These are phyloP conservation scores for Sebastes diaconus DNA, from an alignment of 2,797 vertebrate species.

Conservation along the genomic window DNA sequence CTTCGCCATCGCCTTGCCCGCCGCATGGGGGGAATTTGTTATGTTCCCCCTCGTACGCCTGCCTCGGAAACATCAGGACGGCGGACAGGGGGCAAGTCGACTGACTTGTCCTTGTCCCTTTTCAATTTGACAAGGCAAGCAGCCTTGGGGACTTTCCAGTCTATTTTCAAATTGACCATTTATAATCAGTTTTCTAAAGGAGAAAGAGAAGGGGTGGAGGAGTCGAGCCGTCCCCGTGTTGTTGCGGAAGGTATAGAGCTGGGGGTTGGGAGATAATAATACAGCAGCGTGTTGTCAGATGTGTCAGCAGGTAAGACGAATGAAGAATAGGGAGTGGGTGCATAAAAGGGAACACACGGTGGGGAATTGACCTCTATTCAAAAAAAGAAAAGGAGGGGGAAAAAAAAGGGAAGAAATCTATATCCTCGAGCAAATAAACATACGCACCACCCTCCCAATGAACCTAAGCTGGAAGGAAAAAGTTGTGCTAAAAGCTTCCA, in stretches of 20 bases:
- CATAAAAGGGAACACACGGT: constrained; percentile 67
- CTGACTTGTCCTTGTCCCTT: constrained; percentile 84
- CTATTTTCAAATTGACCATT: constrained; percentile 88
- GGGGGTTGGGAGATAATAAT: constrained; percentile 74
- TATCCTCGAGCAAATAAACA: constrained; percentile 72
- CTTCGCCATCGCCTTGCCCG: constrained; percentile 63
- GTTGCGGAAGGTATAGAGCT: constrained; percentile 64
- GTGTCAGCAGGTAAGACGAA: constrained; percentile 79
- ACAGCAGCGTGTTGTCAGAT: constrained; percentile 76
- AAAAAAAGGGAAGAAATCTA: constrained; percentile 54
- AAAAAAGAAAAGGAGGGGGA: constrained; percentile 37
- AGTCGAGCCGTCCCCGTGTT: constrained; percentile 52
- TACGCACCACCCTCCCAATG: constrained; percentile 70
- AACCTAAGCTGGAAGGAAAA: constrained; percentile 56
- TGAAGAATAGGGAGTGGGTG: constrained; percentile 69
- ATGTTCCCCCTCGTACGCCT: constrained; percentile 70
- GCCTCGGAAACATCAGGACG: constrained; percentile 72
- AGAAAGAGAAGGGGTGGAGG: constrained; percentile 68
- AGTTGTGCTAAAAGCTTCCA: constrained; percentile 41
- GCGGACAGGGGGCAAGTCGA: constrained; percentile 69
- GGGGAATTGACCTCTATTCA: constrained; percentile 76
- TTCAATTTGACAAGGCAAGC: constrained; percentile 84
- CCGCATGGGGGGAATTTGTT: constrained; percentile 77
- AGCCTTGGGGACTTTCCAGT: constrained; percentile 84
- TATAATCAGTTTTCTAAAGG: constrained; percentile 85